Conservation (phyloP, 2,888 invertebrate genomes). For the Cryptus viduatorius region DNA sequence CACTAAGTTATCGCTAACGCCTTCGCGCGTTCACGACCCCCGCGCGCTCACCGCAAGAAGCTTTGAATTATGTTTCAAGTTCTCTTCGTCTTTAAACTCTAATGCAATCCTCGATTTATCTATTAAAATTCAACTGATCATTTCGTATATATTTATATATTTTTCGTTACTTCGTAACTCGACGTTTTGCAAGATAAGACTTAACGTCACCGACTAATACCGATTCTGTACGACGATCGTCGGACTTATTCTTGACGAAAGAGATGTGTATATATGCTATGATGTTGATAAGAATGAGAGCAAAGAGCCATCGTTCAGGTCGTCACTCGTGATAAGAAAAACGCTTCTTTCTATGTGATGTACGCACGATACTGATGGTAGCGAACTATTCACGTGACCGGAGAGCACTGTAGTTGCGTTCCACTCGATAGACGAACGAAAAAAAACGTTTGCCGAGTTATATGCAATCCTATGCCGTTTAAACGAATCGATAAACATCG, state of each 20-base stretch:
- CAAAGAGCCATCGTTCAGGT: slow-evolving; percentile 64
- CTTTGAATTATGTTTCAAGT: background rate
- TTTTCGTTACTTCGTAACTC: slow-evolving; percentile 2
- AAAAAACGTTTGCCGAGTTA: background rate
- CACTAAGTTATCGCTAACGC: slow-evolving; percentile 70
- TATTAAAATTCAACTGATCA: background rate
- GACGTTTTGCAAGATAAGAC: slow-evolving; percentile 1
- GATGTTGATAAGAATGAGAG: slow-evolving; percentile 63
- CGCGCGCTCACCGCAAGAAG: slow-evolving; percentile 4
- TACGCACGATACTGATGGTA: background rate
- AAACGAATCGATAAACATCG: background rate
- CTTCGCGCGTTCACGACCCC: slow-evolving; percentile 58
- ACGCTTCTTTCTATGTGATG: background rate
- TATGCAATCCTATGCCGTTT: background rate
- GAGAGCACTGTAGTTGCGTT: background rate
- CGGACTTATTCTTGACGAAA: slow-evolving; percentile 30
- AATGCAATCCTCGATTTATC: background rate
- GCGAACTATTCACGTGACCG: background rate
- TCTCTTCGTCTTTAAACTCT: background rate
- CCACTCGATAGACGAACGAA: background rate
- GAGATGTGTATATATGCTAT: slow-evolving; percentile 31
- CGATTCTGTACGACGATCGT: slow-evolving; percentile 4
- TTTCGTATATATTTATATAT: background rate
- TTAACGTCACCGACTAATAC: slow-evolving; percentile 1
- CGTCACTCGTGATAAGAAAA: slow-evolving; percentile 54